These are phyloP conservation scores for Molossus alvarezi DNA, from an alignment of 2,797 vertebrate species.

Conservation along the genomic window DNA sequence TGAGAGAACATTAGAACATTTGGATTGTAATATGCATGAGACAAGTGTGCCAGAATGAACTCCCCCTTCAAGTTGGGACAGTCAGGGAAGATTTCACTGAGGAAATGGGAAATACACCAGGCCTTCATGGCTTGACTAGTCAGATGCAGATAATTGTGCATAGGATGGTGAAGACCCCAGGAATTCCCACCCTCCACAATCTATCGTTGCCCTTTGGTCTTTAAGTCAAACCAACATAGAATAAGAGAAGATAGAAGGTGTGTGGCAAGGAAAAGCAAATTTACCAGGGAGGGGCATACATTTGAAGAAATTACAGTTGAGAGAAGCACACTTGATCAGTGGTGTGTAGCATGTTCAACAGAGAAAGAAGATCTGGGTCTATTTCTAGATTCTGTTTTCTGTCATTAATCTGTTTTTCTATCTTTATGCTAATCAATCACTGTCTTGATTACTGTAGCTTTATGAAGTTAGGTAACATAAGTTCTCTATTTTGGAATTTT, in stretches of 20 bases:
- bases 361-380: background rate
- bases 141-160: background rate
- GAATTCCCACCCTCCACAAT: no score
- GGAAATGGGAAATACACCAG: background rate
- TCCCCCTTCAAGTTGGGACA: background rate
- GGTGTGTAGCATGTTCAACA: background rate
- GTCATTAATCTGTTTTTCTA: background rate
- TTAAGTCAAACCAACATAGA: background rate
- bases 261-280: background rate
- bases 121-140: background rate
- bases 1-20: background rate
- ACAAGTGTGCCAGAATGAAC: background rate
- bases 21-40: background rate
- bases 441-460: background rate
- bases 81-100: background rate
- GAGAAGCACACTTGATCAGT: background rate
- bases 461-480: background rate
- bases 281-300: background rate
- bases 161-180: background rate
- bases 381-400: background rate
- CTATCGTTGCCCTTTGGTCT: background rate
- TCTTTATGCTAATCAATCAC: background rate
- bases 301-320: background rate
- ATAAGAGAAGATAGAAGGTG: background rate
- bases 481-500: conserved; percentile 10